phyloP scores from a whole-genome alignment of 2,797 vertebrate species.

The Australoheros facetus region DNA sequence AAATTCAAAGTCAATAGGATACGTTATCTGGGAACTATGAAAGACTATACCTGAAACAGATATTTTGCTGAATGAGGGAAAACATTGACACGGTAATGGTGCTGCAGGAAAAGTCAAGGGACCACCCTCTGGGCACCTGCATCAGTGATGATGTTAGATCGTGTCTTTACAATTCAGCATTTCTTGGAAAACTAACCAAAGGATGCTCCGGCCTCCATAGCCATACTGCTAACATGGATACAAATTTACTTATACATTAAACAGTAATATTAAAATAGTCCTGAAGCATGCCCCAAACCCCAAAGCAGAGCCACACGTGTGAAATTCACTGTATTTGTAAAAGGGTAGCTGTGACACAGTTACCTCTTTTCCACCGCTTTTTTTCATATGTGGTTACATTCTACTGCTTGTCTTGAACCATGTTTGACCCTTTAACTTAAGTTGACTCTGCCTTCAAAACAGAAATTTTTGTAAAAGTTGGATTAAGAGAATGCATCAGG shows the following conservation, averaged over 20 bases:
- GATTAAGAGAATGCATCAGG: constrained; percentile 23
- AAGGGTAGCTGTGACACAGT: not conserved
- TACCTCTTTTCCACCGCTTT: rapidly evolving
- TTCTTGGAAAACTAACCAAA: not conserved
- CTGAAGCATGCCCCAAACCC: not conserved
- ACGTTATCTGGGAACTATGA: not conserved
- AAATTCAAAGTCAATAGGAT: too few relatives aligned
- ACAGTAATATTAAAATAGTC: not conserved
- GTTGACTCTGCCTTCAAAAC: constrained; percentile 4
- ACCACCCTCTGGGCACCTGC: not conserved
- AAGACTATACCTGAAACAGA: not conserved
- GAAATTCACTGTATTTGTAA: not conserved
- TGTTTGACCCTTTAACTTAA: constrained; percentile 17
- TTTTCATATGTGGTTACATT: rapidly evolving
- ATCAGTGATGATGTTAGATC: rapidly evolving
- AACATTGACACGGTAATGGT: not conserved
- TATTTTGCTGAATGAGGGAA: not conserved
- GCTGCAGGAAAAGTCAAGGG: not conserved
- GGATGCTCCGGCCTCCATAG: rapidly evolving
- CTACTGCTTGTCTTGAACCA: not conserved
- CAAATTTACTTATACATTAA: not conserved
- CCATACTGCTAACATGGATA: not conserved
- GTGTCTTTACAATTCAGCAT: not conserved
- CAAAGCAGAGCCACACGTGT: rapidly evolving
- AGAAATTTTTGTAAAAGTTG: not conserved